phyloP scores from a whole-genome alignment of 2,797 vertebrate genomes.

The Florisuga fusca region DNA sequence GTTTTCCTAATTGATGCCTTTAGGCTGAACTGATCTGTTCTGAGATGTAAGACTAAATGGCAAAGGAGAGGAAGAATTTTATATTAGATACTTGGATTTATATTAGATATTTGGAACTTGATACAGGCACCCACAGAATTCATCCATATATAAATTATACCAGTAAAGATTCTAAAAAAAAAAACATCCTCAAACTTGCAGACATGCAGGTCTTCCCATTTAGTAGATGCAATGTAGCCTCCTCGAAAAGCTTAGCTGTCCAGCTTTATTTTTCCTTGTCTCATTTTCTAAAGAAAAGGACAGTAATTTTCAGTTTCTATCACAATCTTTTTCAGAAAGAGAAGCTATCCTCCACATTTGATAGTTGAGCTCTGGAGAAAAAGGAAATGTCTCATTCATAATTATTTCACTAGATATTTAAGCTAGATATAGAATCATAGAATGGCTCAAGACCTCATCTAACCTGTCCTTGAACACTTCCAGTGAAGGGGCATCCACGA shows the following conservation, averaged over 20 bases:
- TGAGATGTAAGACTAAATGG: neutral
- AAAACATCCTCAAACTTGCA: neutral
- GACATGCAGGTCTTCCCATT: neutral
- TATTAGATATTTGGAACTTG: neutral
- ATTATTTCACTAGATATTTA: neutral
- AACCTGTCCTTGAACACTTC: too few relatives aligned
- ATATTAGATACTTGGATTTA: neutral
- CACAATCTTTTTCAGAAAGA: neutral
- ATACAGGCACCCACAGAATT: neutral
- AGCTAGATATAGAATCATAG: neutral
- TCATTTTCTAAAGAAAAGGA: neutral
- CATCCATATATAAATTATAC: neutral
- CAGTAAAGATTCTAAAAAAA: neutral
- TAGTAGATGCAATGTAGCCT: neutral
- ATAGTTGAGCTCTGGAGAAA: neutral
- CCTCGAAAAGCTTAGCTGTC: neutral
- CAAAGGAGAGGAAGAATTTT: neutral
- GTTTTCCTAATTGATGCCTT: neutral
- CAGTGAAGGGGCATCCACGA: too few relatives aligned
- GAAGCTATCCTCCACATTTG: neutral
- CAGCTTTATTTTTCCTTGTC: neutral
- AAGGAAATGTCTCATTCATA: neutral
- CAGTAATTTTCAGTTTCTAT: neutral
- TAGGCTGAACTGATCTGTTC: neutral
- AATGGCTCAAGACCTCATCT: too few relatives aligned